Evolutionary conservation across 2,888 invertebrate genomes (phyloP), one percentile per base, ranked within the genome.

Genomic region (Muscina levida): DNA sequence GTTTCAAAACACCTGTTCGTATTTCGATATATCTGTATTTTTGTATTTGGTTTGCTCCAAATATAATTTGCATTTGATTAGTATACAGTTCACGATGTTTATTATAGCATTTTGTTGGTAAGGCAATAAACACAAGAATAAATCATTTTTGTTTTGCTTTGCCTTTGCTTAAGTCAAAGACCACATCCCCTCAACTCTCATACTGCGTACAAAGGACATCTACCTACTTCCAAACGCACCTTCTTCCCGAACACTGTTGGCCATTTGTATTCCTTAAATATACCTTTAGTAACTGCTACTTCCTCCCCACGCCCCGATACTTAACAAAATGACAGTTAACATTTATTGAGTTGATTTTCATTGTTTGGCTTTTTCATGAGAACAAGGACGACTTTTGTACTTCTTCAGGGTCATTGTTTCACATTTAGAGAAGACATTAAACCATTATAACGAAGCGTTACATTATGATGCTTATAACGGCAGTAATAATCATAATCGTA

Each of bases 401-500:
- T 24, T 13, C 56, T 37, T 68, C 37, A 22, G 11, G 17, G 3
- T 8, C 51, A 51, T 24, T 72, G 15, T 73, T 48, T 62, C 15
- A 3, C 24, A 17, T 48, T 56, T 56, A 68, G 42, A 13, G 26
- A 56, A 53, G 39, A 66, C 74, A 68, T 68, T 74, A 44, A 65
- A 72, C 44, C 70, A 57, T 71, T 68, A 56, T 59, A 59, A 67
- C 71, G 59, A 77, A 80, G 68, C 77, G 74, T 75, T 68, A 75
- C 62, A 72, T 77, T 72, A 75, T 67, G 62, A 65, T 70, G 77
- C 77, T 77, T 81, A 72, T 65, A 56, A 44, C 72, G 31, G 31
- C 8, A 65, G 74, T 81, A 81, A 81, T 77, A 81, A 77, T 81
- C 74, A 56, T 81, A 81, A 81, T 62, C 72, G 68, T 77, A 77